Base-by-base conservation (phyloP, 2,797 vertebrate genomes). In the Chloroceryle inda region DNA sequence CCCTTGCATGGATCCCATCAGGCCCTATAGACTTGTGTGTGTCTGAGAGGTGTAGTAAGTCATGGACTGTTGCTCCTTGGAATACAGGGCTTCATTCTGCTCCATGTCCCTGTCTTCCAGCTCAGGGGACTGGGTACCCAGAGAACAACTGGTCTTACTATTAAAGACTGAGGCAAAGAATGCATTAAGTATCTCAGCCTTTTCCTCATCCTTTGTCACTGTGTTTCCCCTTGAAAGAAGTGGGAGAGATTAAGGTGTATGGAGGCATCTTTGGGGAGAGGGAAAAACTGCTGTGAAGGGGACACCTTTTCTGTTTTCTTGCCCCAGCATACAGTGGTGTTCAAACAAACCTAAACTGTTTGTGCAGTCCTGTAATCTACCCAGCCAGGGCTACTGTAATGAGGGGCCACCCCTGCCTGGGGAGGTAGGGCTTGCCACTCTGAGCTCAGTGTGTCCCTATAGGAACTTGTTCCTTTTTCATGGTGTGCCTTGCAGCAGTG, bases 241-340 rank as follows among this genome's bases (percentile, higher is more conserved):
- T 33, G 56, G 15, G 19, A 94, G 12, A 59, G 35, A 64, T 24
- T 59, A 49, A 77, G 27, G 29, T 53, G 47, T 40, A 5, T 1
- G 0, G 6, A 72, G 27, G 37, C 2, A 26, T 31, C 13, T 42
- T 56, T 50, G 27, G 49, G 49, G 49, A 50, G 9, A 50, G 49
- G 26, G 15, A 50, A 50, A 27, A 50, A 6, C 5, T 38, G 69
- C 55, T 15, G 20, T 45, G 6, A 20, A 15, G 47, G 15, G 8
- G 6, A 15, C 14, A 23, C 26, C 5, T 44, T 79, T 78, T 24
- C 55, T 42, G 52, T 71, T 53, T 4, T 26, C 55, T 6, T 24
- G 22, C 35, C 10, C 13, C 1, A 59, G 21, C 6, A 4, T 4
- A 14, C 5, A 13, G 20, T 9, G 55, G 5, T 6, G 4, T 69